These are phyloP conservation scores for Pissodes strobi DNA, from an alignment of 1,140 invertebrate genomes.

Conservation along the genomic window DNA sequence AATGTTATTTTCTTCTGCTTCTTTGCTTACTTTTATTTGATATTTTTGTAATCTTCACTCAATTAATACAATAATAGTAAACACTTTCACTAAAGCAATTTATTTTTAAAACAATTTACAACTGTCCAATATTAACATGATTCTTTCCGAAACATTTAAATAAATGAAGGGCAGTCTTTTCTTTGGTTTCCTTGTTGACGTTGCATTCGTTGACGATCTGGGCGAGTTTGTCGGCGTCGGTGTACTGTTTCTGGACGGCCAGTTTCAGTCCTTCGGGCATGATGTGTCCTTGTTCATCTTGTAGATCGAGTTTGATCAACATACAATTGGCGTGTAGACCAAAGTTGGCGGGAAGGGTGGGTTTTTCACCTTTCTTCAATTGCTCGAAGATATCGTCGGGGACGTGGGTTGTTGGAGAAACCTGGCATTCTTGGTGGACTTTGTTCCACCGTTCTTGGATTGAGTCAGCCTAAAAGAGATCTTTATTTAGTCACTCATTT, in stretches of 20 bases:
- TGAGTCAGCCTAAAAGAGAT: constrained; percentile 8
- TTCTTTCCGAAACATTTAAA: constrained; percentile 23
- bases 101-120: too few relatives aligned
- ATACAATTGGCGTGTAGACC: constrained; percentile 23
- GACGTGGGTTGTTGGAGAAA: not conserved
- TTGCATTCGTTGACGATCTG: constrained; percentile 13
- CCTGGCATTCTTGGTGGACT: constrained; percentile 20
- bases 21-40: too few relatives aligned
- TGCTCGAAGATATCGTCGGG: constrained; percentile 18
- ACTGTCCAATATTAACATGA: constrained; percentile 23
- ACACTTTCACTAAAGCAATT: too few relatives aligned
- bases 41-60: too few relatives aligned
- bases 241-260: not conserved
- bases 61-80: too few relatives aligned
- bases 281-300: constrained; percentile 2
- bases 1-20: too few relatives aligned
- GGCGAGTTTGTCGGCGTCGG: not conserved
- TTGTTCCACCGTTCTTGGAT: constrained; percentile 8
- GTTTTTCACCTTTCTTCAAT: constrained; percentile 19
- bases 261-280: not conserved
- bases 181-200: constrained; percentile 2
- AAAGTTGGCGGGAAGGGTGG: constrained; percentile 9
- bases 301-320: constrained; percentile 6
- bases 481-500: too few relatives aligned
- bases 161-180: constrained; percentile 16